Conservation (phyloP, 2,888 invertebrate species). For the Crematogaster levior region DNA sequence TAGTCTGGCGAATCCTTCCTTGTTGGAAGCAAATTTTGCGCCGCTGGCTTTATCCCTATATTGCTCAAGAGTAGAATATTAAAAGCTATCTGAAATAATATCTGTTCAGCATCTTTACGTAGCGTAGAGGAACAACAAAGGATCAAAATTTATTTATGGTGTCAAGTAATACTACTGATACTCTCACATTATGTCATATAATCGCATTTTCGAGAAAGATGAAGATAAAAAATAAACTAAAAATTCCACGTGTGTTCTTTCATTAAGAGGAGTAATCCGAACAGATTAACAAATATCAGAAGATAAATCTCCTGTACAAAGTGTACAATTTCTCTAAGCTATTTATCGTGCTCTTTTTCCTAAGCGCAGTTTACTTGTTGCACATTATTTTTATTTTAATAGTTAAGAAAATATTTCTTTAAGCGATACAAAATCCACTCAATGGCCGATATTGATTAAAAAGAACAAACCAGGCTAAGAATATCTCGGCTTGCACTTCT, state of each 20-base stretch:
- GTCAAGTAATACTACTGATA: background rate
- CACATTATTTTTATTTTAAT: background rate
- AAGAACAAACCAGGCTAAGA: slow-evolving; percentile 38
- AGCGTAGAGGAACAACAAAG: slow-evolving; percentile 29
- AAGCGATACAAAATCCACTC: slow-evolving; percentile 2
- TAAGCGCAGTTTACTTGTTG: background rate
- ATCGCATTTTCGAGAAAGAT: background rate
- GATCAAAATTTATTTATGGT: slow-evolving; percentile 40
- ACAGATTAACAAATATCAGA: slow-evolving; percentile 1
- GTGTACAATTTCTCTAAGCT: background rate
- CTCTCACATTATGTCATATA: background rate
- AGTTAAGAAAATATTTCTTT: slow-evolving; percentile 24
- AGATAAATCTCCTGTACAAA: background rate
- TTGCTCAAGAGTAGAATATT: slow-evolving; percentile 47
- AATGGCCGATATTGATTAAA: slow-evolving; percentile 33
- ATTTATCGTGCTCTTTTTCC: background rate
- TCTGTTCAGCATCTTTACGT: slow-evolving; percentile 33
- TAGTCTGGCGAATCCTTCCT: slow-evolving; percentile 24
- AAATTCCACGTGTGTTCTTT: background rate
- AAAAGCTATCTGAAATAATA: slow-evolving; percentile 43
- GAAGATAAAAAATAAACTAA: background rate
- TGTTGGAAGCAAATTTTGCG: slow-evolving; percentile 40
- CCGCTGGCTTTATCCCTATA: slow-evolving; percentile 31
- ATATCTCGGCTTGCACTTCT: slow-evolving; percentile 42
- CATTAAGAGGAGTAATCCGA: background rate